phyloP scores from a whole-genome alignment of 2,113 vertebrate genomes.

The Thermophis baileyi region DNA sequence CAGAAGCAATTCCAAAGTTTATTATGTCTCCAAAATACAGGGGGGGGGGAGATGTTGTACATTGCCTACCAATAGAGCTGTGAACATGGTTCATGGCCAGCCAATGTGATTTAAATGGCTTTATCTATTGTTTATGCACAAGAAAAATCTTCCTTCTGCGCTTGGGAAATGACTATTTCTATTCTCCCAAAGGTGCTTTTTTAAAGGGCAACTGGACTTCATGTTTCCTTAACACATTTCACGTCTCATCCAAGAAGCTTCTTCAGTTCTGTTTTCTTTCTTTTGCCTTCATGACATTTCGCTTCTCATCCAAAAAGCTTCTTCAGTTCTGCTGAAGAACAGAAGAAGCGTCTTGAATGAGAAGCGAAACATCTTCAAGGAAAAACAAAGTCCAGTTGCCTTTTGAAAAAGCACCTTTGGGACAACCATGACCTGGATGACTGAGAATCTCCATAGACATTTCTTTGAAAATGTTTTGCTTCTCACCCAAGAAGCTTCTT shows the following conservation, averaged over 20 bases:
- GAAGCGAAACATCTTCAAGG: too few relatives aligned
- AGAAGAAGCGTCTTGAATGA: too few relatives aligned
- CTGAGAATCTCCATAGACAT: not conserved
- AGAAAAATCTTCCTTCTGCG: not conserved
- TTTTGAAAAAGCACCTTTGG: too few relatives aligned
- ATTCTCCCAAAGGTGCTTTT: not conserved
- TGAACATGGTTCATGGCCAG: constrained; percentile 31
- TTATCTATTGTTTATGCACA: constrained; percentile 4
- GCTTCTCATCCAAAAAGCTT: too few relatives aligned
- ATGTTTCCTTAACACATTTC: not conserved
- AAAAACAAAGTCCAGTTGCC: too few relatives aligned
- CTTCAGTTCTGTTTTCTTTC: too few relatives aligned
- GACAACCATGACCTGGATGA: too few relatives aligned
- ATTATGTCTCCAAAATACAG: constrained; percentile 17
- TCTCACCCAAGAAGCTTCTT: too few relatives aligned
- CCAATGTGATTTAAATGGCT: constrained; percentile 22
- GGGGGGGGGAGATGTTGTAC: not conserved
- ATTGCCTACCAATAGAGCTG: constrained; percentile 17
- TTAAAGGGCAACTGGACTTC: not conserved
- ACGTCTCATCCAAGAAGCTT: not conserved
- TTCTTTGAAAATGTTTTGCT: not conserved
- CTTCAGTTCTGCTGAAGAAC: too few relatives aligned
- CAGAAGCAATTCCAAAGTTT: constrained; percentile 30
- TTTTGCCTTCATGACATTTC: too few relatives aligned
- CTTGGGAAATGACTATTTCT: not conserved